Percentiles rank a stretch among this genome's conserved stretches.
phyloP scores from a whole-genome alignment of 1,140 invertebrate species.

The Zophobas morio region DNA sequence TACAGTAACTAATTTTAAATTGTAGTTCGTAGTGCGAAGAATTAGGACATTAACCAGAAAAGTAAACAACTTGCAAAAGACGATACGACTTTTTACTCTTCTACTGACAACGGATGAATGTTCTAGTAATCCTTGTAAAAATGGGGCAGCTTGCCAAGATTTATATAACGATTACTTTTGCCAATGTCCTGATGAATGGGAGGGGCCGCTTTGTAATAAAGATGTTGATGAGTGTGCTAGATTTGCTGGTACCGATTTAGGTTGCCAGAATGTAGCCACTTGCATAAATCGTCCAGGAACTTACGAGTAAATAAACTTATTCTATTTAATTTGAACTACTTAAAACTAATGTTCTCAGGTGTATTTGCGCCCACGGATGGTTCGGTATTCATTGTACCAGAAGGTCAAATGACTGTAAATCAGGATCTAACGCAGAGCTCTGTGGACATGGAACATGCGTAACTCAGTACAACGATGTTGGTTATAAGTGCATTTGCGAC shows the following conservation, averaged over 20 bases:
- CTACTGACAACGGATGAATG: slow-evolving; percentile 74
- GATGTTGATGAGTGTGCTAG: slow-evolving; percentile 91
- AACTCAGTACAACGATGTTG: slow-evolving; percentile 42
- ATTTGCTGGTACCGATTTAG: slow-evolving; percentile 87
- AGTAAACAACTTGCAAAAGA: neutral
- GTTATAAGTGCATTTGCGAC: slow-evolving; percentile 51
- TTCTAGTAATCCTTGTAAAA: slow-evolving; percentile 81
- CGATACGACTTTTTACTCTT: slow-evolving; percentile 7
- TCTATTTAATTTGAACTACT: neutral
- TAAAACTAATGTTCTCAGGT: slow-evolving; percentile 70
- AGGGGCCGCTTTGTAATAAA: slow-evolving; percentile 82
- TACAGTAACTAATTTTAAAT: neutral
- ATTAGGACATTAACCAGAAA: neutral
- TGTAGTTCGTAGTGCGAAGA: neutral
- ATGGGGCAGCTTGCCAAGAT: slow-evolving; percentile 86
- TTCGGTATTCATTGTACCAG: slow-evolving; percentile 87
- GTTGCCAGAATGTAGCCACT: slow-evolving; percentile 93
- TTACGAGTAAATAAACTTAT: slow-evolving; percentile 82
- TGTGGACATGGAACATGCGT: slow-evolving; percentile 83
- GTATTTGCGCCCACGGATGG: slow-evolving; percentile 82
- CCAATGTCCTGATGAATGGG: slow-evolving; percentile 81
- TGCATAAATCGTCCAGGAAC: slow-evolving; percentile 86
- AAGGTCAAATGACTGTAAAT: slow-evolving; percentile 81
- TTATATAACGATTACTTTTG: slow-evolving; percentile 81
- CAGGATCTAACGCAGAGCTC: slow-evolving; percentile 78